A percentile compares a stretch with the other conserved stretches of the same genome.
Evolutionary conservation across 2,797 vertebrate genomes (phyloP).

Genomic region (Austrolebias charrua): DNA sequence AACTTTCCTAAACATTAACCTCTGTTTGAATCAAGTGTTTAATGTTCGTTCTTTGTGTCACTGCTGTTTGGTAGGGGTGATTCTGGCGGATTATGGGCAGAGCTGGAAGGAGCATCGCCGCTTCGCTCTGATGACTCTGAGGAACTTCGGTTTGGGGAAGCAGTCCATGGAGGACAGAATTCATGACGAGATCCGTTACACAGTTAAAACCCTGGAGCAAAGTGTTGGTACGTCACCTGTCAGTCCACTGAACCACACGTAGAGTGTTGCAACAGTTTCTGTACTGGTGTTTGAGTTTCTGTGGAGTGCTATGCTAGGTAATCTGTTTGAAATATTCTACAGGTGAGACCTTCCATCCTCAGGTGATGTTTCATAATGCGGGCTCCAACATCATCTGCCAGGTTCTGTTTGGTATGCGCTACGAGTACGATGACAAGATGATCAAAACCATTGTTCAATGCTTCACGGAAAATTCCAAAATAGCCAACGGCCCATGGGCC

Average conservation of each 20-base stretch:
- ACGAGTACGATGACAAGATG: constrained; percentile 60
- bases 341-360: constrained; percentile 29
- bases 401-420: constrained; percentile 61
- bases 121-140: constrained; percentile 76
- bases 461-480: constrained; percentile 28
- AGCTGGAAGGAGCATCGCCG: constrained; percentile 75
- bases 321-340: no score
- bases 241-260: not conserved
- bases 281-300: no score
- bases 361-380: constrained; percentile 69
- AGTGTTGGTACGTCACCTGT: constrained; percentile 53
- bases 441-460: constrained; percentile 29
- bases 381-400: constrained; percentile 71
- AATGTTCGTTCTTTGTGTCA: no score
- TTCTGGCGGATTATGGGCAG: constrained; percentile 67
- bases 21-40: no score
- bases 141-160: constrained; percentile 80
- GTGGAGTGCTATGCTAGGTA: no score
- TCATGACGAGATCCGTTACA: constrained; percentile 59
- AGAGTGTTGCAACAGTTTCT: no score
- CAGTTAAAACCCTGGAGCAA: constrained; percentile 50
- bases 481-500: constrained; percentile 71
- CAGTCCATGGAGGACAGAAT: constrained; percentile 77
- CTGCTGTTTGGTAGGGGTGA: constrained; percentile 52
- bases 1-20: no score